Conservation (phyloP, 2,113 vertebrate genomes). For the Aegotheles bennettii region DNA sequence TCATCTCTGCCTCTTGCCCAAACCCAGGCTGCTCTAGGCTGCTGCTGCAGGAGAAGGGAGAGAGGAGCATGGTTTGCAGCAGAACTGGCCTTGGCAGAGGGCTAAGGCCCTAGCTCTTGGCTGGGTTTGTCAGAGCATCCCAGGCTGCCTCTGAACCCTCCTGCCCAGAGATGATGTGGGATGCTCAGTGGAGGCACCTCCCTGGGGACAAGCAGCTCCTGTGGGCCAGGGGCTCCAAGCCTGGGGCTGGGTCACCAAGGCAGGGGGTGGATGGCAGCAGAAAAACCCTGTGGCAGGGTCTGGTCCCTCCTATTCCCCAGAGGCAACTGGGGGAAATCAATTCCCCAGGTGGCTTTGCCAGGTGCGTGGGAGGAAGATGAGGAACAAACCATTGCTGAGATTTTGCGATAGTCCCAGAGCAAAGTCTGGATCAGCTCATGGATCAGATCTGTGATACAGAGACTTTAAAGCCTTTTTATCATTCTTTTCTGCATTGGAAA, state of each 20-base stretch:
- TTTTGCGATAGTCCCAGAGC: neutral
- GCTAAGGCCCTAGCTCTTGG: neutral
- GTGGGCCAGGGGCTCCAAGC: neutral
- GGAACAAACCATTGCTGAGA: neutral
- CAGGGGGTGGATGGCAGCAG: neutral
- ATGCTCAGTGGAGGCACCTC: neutral
- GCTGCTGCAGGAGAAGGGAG: neutral
- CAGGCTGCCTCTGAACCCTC: neutral
- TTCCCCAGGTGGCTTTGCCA: neutral
- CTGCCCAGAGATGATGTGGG: neutral
- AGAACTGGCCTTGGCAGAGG: neutral
- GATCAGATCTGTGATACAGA: fast-evolving
- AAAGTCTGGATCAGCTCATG: fast-evolving
- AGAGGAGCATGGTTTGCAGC: neutral
- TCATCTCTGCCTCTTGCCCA: neutral
- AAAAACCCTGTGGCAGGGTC: neutral
- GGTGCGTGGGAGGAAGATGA: neutral
- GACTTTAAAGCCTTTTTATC: neutral
- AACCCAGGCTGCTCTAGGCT: neutral
- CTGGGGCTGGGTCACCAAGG: neutral
- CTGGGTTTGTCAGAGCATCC: neutral
- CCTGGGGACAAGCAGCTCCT: conserved; percentile 12
- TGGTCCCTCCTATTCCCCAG: neutral
- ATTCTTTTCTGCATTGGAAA: neutral
- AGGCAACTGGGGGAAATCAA: neutral